These are phyloP conservation scores for Eumaeus atala DNA, from an alignment of 1,140 invertebrate species.

Conservation along the genomic window DNA sequence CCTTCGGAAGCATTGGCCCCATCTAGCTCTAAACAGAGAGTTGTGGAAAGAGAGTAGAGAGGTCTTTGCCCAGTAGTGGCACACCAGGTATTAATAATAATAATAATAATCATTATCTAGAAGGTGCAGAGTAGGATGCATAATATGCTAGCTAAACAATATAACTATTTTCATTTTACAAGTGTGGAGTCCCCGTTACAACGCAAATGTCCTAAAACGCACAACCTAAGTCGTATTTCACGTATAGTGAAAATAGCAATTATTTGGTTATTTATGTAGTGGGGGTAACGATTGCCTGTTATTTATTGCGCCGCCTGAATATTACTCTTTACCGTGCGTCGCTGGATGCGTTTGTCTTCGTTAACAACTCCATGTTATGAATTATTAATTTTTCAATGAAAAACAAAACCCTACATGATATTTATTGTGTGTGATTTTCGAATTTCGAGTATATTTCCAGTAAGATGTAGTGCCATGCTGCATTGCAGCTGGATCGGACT, in stretches of 20 bases:
- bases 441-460: too few relatives aligned
- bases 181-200: neutral
- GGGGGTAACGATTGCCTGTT: constrained; percentile 35
- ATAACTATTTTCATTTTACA: too few relatives aligned
- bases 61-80: too few relatives aligned
- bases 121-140: too few relatives aligned
- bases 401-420: neutral
- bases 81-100: too few relatives aligned
- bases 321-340: neutral
- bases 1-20: too few relatives aligned
- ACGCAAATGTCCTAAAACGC: constrained; percentile 31
- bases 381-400: constrained; percentile 5
- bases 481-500: too few relatives aligned
- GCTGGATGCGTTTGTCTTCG: neutral
- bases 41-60: too few relatives aligned
- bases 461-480: too few relatives aligned
- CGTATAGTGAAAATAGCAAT: constrained; percentile 51
- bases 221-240: constrained; percentile 36
- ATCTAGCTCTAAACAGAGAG: too few relatives aligned
- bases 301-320: constrained; percentile 28
- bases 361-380: neutral
- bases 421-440: neutral
- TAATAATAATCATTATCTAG: too few relatives aligned
- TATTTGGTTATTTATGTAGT: constrained; percentile 63
- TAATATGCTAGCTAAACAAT: too few relatives aligned